Evolutionary conservation across 2,113 vertebrate species (phyloP), one percentile per base, ranked within the genome.

Genomic region (Ageneiosus marmoratus): DNA sequence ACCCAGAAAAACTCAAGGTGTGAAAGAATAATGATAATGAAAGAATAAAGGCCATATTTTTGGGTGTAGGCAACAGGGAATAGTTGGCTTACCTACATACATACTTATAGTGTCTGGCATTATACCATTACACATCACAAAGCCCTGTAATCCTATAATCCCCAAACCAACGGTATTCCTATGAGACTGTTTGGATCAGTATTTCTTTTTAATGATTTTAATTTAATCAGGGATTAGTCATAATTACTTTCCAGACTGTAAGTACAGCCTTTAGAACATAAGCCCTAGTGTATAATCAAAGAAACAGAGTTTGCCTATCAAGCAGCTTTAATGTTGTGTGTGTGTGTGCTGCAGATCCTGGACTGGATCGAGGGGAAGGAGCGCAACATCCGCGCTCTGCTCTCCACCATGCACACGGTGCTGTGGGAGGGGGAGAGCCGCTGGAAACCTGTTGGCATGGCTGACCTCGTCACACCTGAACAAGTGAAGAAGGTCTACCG

Each of bases 331-430:
- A n/a, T 51, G 20, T 27, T 11, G 41, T 74, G 13, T 65, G 62
- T 74, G 50, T 37, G 29, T 85, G 77, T 90, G 65, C 83, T 48
- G 62, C 75, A 99, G 98, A 94, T 99, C 62, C 92, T 99, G 86
- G 98, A 99, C 80, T 99, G 98, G 98, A 99, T 99, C 58, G 98
- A 99, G 90, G 98, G 98, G 62, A 99, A 99, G 90, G 98, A 99
- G 90, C 94, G 98, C 83, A 99, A 99, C 58, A 99, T 99, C 89
- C 94, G 98, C 67, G 98, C 98, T 0, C 91, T 99, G 85, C 94
- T 99, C 12, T 99, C 98, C 87, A 99, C 98, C 1, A 98, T 99
- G 98, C 97, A 99, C 83, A 99, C 97, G 0, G 97, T 99, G 83
- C 93, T 99, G 53, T 99, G 98, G 98, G 96, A 96, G 83, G 98